A percentile compares a stretch with the other conserved stretches of the same genome.
Conservation (phyloP, 2,797 vertebrate species). For the Ceryle rudis region DNA sequence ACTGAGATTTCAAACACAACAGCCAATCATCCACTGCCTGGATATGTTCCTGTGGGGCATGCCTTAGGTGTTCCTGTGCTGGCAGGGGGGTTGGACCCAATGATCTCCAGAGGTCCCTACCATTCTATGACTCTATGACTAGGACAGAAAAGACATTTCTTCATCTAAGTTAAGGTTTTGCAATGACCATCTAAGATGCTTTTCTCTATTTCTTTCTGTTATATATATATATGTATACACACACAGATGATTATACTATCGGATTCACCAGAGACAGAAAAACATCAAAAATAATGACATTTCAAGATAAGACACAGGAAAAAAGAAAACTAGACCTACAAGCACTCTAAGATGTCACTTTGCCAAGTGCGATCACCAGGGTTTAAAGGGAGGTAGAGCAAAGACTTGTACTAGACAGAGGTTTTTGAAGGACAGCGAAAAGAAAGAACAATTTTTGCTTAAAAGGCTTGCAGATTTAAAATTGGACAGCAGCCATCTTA, state of each 20-base stretch:
- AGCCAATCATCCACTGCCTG: background rate
- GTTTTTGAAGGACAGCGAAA: background rate
- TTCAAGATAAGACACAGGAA: background rate
- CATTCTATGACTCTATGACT: background rate
- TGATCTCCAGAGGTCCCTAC: too few species aligned
- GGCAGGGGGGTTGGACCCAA: too few species aligned
- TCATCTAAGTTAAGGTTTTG: background rate
- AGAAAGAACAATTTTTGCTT: background rate
- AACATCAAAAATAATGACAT: background rate
- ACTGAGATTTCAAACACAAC: background rate
- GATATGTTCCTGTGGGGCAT: too few species aligned
- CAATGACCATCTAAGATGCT: background rate
- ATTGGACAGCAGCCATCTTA: conserved; percentile 11
- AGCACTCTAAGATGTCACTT: background rate
- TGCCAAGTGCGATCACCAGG: background rate
- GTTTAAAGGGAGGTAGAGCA: background rate
- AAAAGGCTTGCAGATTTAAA: background rate
- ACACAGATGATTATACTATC: background rate
- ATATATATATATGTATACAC: background rate
- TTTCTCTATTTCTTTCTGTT: background rate
- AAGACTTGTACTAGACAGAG: background rate
- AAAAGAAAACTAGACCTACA: background rate
- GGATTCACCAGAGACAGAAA: background rate
- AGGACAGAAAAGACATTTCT: background rate
- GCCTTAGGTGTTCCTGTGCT: too few species aligned